Percentiles rank a stretch among this genome's conserved stretches.
Evolutionary conservation across 2,113 vertebrate genomes (phyloP).

Genomic region (Mastomys natalensis): DNA sequence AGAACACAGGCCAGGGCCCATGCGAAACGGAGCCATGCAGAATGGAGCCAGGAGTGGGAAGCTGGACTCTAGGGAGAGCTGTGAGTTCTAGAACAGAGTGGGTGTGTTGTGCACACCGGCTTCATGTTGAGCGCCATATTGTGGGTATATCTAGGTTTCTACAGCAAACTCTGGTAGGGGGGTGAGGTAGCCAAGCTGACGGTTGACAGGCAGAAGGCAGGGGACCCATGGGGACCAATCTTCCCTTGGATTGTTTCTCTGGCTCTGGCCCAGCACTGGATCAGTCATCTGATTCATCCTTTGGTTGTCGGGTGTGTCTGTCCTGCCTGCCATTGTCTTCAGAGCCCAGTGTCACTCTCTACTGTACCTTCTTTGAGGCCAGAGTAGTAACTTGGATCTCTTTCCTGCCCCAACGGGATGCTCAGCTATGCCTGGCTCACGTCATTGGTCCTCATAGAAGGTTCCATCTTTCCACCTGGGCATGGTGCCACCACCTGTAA

Average conservation of each 20-base stretch:
- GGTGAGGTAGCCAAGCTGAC: background rate
- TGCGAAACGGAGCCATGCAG: no score
- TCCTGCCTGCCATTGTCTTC: rapidly evolving
- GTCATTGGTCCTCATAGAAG: background rate
- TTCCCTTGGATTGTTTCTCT: background rate
- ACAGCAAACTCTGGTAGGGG: background rate
- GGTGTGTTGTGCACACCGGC: background rate
- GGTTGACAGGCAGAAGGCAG: background rate
- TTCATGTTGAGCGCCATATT: background rate
- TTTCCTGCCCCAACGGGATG: background rate
- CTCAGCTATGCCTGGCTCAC: background rate
- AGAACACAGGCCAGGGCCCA: background rate
- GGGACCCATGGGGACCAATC: no score
- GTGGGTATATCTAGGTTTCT: background rate
- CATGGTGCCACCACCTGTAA: background rate
- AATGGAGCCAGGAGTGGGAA: no score
- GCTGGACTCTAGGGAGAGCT: background rate
- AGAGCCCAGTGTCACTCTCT: rapidly evolving
- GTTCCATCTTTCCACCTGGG: background rate
- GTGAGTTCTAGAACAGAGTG: background rate
- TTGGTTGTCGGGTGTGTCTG: background rate
- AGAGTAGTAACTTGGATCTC: background rate
- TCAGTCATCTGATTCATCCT: no score
- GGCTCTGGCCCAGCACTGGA: background rate
- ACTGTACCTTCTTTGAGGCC: background rate